phyloP scores from a whole-genome alignment of 2,797 vertebrate genomes.

The Remorina albescens region DNA sequence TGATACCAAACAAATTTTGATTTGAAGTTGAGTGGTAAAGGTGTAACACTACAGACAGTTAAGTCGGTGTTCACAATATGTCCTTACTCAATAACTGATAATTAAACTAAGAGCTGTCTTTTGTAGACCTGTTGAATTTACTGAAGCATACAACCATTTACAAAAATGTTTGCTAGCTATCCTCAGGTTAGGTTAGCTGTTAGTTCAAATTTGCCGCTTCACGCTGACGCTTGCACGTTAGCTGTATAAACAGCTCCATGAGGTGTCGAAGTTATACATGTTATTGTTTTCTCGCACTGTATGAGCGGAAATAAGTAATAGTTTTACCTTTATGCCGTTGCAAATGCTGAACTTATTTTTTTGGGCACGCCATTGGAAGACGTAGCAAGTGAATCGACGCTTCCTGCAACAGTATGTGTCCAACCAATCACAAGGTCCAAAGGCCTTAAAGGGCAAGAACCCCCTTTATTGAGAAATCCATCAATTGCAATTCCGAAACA shows the following conservation, averaged over 20 bases:
- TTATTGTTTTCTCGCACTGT: rapidly evolving
- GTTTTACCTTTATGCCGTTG: not conserved
- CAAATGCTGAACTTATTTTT: not conserved
- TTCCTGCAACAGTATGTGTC: constrained; percentile 54
- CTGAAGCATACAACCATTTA: not conserved
- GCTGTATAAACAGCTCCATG: not conserved
- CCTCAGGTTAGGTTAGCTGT: not conserved
- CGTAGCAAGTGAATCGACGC: rapidly evolving
- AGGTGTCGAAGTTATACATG: rapidly evolving
- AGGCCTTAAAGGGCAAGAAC: constrained; percentile 26
- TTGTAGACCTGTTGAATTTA: not conserved
- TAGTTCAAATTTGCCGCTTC: constrained; percentile 74
- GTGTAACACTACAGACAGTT: too few relatives aligned
- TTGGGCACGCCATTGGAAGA: not conserved
- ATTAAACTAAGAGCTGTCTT: not conserved
- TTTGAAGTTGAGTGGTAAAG: not conserved
- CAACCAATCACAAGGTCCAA: constrained; percentile 47
- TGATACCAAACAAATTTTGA: not conserved
- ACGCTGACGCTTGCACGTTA: not conserved
- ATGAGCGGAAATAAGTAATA: rapidly evolving
- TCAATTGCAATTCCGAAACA: too few relatives aligned
- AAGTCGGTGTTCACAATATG: not conserved
- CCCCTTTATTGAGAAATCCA: too few relatives aligned
- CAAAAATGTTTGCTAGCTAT: constrained; percentile 2
- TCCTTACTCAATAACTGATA: not conserved